These are phyloP conservation scores for Synanthedon andrenaeformis DNA, from an alignment of 2,888 invertebrate genomes.

Conservation along the genomic window DNA sequence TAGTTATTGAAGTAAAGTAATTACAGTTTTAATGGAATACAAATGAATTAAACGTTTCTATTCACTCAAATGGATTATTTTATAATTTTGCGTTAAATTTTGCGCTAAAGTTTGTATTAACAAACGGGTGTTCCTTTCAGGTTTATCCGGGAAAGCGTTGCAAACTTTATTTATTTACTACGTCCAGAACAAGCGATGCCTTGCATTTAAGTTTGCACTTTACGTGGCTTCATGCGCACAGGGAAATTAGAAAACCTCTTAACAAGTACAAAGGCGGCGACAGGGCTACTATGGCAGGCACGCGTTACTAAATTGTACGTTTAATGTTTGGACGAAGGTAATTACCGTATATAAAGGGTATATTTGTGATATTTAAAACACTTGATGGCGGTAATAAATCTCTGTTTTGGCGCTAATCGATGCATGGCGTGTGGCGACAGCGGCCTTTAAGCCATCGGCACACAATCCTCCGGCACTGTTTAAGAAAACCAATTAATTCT, in stretches of 20 bases:
- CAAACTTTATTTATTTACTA: neutral
- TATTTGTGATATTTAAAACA: neutral
- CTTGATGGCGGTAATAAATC: conserved; percentile 1
- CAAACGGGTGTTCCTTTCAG: too few relatives aligned
- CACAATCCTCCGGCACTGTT: neutral
- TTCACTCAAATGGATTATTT: too few relatives aligned
- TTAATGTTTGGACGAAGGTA: neutral
- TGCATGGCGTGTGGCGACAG: conserved; percentile 3
- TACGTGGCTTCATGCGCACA: neutral
- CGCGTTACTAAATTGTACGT: neutral
- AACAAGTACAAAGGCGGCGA: neutral
- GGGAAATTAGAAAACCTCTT: neutral
- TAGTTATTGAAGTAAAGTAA: too few relatives aligned
- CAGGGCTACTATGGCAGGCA: neutral
- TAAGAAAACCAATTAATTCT: neutral
- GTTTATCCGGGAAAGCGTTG: too few relatives aligned
- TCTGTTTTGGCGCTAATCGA: conserved; percentile 3
- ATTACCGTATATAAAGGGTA: neutral
- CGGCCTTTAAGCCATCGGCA: neutral
- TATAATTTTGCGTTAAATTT: too few relatives aligned
- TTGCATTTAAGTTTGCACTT: neutral
- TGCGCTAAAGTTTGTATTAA: too few relatives aligned
- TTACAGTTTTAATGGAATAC: too few relatives aligned
- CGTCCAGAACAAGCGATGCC: neutral
- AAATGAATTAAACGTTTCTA: too few relatives aligned